Evolutionary conservation across 2,113 vertebrate genomes (phyloP), one percentile per base, ranked within the genome.

Genomic region (Myanophis thanlyinensis): DNA sequence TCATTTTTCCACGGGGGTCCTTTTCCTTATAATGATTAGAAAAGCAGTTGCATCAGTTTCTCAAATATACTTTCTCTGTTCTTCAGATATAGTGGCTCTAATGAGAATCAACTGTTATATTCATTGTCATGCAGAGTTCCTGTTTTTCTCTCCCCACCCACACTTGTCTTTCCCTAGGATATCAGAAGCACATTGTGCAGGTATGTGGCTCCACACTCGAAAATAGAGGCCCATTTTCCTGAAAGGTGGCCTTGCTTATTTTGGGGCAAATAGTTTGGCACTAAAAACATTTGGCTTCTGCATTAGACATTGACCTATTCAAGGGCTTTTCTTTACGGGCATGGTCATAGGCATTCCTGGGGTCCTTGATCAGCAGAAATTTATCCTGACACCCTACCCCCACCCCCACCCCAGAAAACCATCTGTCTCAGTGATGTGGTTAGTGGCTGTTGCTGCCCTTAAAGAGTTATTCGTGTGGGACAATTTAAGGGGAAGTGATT

Each of bases 171-270:
- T 86, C 73, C 90, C 27, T 92, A 92, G 92, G 92, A 89, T 62
- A 89, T 92, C 88, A 92, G 88, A 86, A 85, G 52, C 52, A 92
- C 92, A 54, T 85, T 92, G 88, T 8, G 88, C 88, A 92, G 92
- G 92, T 92, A 89, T 62, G 92, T 92, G 92, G 46, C 73, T 27
- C 35, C n/a, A 9, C 7, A 18, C 12, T 25, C 22, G 1, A 30
- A 54, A 47, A 44, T 30, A 1, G 51, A 84, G 67, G 25, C 40
- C 22, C 20, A 8, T 15, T 11, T 80, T 73, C 47, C 48, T 44
- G 44, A 35, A 67, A 67, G 27, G 27, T 12, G 80, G 8, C 27
- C 90, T 30, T 5, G 20, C 44, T 87, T 20, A 35, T n/a, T 59
- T 46, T 12, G 9, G 10, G 27, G 47, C 25, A 12, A 59, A 44